phyloP scores from a whole-genome alignment of 2,113 vertebrate species.

The Numenius arquata region DNA sequence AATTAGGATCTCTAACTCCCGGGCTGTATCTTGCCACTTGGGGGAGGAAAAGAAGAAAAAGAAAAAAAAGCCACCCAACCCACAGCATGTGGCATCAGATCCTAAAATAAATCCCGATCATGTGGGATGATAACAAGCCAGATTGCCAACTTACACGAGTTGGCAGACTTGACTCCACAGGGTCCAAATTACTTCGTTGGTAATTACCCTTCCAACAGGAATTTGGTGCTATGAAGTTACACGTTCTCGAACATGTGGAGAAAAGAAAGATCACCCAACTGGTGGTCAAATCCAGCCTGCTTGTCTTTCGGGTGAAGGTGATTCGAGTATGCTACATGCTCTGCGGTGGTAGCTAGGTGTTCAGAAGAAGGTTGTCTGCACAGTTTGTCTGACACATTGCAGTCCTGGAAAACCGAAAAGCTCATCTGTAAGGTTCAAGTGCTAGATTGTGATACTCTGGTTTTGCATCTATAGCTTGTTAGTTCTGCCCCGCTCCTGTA shows the following conservation, averaged over 20 bases:
- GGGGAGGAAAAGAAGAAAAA: background rate
- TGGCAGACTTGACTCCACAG: slow-evolving; percentile 37
- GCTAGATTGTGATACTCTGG: rapidly evolving
- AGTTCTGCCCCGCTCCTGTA: background rate
- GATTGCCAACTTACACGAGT: slow-evolving; percentile 25
- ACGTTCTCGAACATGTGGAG: background rate
- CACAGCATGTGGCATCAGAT: slow-evolving; percentile 32
- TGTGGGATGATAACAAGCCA: slow-evolving; percentile 57
- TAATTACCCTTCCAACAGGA: background rate
- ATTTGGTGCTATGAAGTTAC: background rate
- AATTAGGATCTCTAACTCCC: background rate
- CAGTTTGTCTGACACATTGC: background rate
- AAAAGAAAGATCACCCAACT: background rate
- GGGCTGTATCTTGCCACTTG: background rate
- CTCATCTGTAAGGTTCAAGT: background rate
- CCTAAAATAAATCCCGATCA: slow-evolving; percentile 51
- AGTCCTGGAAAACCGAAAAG: background rate
- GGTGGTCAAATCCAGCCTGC: background rate
- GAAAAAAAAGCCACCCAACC: rapidly evolving
- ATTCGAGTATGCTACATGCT: background rate
- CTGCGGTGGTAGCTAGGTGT: background rate
- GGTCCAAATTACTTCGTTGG: slow-evolving; percentile 10
- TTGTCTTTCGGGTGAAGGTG: background rate
- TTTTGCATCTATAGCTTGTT: background rate
- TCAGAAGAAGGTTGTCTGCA: rapidly evolving